Evolutionary conservation across 2,113 vertebrate species (phyloP).

Genomic region (Indri indri): DNA sequence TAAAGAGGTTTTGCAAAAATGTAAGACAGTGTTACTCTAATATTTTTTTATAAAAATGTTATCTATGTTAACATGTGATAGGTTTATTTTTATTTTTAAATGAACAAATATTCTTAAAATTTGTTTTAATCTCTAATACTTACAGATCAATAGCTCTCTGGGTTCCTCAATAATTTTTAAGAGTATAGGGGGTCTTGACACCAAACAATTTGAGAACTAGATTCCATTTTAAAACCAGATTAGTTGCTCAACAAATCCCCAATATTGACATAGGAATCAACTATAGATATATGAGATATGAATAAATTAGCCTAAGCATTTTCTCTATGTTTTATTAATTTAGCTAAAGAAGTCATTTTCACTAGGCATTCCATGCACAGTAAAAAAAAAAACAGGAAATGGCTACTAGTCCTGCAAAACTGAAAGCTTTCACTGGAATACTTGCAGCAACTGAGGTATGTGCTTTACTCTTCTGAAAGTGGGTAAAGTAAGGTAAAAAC

Average conservation of each 20-base stretch:
- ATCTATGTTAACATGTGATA: background rate
- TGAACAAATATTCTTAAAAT: background rate
- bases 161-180: background rate
- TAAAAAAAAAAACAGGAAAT: background rate
- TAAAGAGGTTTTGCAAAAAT: conserved; percentile 44
- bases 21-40: background rate
- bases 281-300: background rate
- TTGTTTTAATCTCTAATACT: background rate
- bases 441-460: background rate
- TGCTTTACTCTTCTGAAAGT: background rate
- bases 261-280: background rate
- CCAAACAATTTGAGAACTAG: background rate
- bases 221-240: background rate
- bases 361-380: background rate
- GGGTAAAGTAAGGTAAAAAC: background rate
- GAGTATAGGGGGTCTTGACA: background rate
- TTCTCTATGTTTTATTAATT: background rate
- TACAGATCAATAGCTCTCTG: background rate
- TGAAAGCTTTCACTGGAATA: background rate
- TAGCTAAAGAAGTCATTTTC: background rate
- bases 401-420: background rate
- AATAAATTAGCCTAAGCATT: background rate
- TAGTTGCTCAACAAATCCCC: background rate
- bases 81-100: background rate
- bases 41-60: background rate